Percentiles rank a stretch among this genome's conserved stretches.
Conservation (phyloP, 2,888 invertebrate species). For the Cordylochernes scorpioides region DNA sequence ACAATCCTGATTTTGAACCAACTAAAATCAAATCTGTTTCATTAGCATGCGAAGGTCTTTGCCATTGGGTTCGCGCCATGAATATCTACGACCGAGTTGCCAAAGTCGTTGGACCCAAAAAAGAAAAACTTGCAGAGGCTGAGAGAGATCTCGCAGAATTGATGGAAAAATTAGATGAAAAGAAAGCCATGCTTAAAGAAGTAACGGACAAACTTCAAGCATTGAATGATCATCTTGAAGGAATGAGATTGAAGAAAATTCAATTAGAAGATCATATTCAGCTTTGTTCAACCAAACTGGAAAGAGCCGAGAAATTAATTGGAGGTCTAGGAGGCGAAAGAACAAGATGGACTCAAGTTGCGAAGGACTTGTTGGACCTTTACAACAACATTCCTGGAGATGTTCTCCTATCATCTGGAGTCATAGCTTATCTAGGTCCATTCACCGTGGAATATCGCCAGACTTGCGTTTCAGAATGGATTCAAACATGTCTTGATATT, state of each 20-base stretch:
- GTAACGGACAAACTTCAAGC: constrained; percentile 63
- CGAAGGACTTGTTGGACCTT: constrained; percentile 38
- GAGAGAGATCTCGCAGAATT: constrained; percentile 26
- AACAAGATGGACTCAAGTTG: constrained; percentile 59
- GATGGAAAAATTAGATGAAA: constrained; percentile 77
- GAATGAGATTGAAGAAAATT: constrained; percentile 82
- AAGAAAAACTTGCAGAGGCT: constrained; percentile 27
- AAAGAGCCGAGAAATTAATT: constrained; percentile 66
- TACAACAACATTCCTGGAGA: constrained; percentile 64
- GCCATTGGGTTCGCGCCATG: constrained; percentile 30
- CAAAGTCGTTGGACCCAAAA: constrained; percentile 42
- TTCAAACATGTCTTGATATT: constrained; percentile 24
- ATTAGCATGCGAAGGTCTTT: constrained; percentile 27
- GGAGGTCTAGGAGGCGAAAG: constrained; percentile 68
- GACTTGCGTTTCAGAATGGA: constrained; percentile 37
- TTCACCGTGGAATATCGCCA: constrained; percentile 32
- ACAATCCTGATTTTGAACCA: constrained; percentile 22
- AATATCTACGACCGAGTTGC: constrained; percentile 30
- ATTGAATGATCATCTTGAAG: constrained; percentile 80
- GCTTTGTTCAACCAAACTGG: constrained; percentile 61
- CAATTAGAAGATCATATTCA: constrained; percentile 83
- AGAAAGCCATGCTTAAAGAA: constrained; percentile 35
- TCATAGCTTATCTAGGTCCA: constrained; percentile 70
- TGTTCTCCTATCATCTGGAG: constrained; percentile 59
- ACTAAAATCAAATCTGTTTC: constrained; percentile 24